Conservation (phyloP, 2,888 invertebrate species). For the Merodon equestris region DNA sequence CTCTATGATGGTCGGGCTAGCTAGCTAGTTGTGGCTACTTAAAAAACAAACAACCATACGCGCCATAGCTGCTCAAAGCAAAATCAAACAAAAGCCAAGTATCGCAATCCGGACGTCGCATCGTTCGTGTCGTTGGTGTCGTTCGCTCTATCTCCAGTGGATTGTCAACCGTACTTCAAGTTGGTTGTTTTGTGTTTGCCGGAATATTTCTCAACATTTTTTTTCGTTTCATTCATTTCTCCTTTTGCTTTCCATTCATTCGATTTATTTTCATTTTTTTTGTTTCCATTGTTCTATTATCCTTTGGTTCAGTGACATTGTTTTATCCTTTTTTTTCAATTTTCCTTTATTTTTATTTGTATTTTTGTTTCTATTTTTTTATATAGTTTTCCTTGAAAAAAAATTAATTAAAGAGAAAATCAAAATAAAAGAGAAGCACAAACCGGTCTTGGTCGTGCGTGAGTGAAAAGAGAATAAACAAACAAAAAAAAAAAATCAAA, state of each 20-base stretch:
- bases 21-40: slow-evolving; percentile 43
- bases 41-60: slow-evolving; percentile 42
- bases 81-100: slow-evolving; percentile 62
- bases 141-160: slow-evolving; percentile 58
- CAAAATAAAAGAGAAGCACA: slow-evolving; percentile 44
- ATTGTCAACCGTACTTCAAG: slow-evolving; percentile 68
- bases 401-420: slow-evolving; percentile 7
- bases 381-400: slow-evolving; percentile 32
- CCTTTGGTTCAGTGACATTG: slow-evolving; percentile 16
- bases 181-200: slow-evolving; percentile 62
- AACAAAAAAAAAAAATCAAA: slow-evolving; percentile 18
- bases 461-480: slow-evolving; percentile 34
- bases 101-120: slow-evolving; percentile 59
- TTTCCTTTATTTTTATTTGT: slow-evolving; percentile 15
- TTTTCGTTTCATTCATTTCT: not conserved
- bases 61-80: too few relatives aligned
- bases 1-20: too few relatives aligned
- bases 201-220: slow-evolving; percentile 5
- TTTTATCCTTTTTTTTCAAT: slow-evolving; percentile 10
- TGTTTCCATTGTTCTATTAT: slow-evolving; percentile 25
- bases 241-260: not conserved
- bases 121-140: slow-evolving; percentile 42
- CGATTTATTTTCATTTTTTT: not conserved
- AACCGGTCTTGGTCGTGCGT: slow-evolving; percentile 44
- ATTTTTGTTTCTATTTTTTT: slow-evolving; percentile 37